A percentile compares a stretch with the other conserved stretches of the same genome.
These are phyloP conservation scores for Tympanuchus pallidicinctus DNA, from an alignment of 2,113 vertebrate genomes.

Conservation along the genomic window DNA sequence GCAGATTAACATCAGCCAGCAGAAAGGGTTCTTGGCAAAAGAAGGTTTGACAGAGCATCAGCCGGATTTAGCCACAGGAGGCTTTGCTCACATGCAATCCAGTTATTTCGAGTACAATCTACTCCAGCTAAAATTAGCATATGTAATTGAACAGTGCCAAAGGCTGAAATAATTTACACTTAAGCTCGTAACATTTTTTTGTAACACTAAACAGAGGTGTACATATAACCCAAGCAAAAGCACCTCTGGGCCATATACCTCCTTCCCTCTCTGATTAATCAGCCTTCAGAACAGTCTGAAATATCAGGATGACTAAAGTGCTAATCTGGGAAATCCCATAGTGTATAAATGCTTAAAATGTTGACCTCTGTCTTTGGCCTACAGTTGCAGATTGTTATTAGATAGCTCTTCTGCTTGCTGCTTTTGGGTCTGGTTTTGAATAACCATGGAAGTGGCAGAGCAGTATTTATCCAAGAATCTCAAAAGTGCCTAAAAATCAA, in stretches of 20 bases:
- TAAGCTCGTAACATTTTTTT: constrained; percentile 8
- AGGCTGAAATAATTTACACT: constrained; percentile 54
- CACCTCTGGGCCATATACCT: not conserved
- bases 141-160: constrained; percentile 51
- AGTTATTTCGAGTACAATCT: not conserved
- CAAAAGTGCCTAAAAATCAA: not conserved
- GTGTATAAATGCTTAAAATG: not conserved
- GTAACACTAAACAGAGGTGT: not conserved
- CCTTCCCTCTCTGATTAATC: not conserved
- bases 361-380: constrained; percentile 2
- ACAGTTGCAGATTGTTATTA: not conserved
- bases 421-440: not conserved
- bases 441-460: not conserved
- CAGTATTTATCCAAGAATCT: not conserved
- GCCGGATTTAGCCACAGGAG: not conserved
- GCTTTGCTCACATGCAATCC: not conserved
- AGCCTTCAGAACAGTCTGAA: not conserved
- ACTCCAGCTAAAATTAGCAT: constrained; percentile 36
- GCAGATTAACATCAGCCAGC: not conserved
- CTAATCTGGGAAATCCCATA: constrained; percentile 11
- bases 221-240: not conserved
- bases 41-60: not conserved
- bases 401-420: not conserved
- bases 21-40: not conserved
- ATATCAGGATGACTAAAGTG: not conserved